Percentiles rank a stretch among this genome's conserved stretches.
Evolutionary conservation across 2,888 invertebrate species (phyloP).

Genomic region (Leptinotarsa tumamoca): DNA sequence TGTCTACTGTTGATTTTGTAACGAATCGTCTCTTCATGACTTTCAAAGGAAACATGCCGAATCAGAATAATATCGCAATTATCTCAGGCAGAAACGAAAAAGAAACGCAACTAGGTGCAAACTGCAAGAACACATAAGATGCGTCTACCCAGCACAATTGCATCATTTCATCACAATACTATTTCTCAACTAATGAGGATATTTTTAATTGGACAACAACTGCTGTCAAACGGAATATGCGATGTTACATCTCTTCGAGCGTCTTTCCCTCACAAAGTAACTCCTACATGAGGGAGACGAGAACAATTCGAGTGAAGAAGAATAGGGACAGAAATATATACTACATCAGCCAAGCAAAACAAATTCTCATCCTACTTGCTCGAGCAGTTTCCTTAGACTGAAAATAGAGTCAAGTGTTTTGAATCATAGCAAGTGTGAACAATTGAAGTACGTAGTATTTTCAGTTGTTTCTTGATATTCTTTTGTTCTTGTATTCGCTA

Average conservation of each 20-base stretch:
- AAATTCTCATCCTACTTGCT: conserved; percentile 41
- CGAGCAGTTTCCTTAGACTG: conserved; percentile 45
- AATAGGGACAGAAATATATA: conserved; percentile 12
- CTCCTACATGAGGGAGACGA: not conserved
- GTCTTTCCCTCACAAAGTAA: conserved; percentile 13
- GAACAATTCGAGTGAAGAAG: not conserved
- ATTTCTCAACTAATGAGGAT: conserved; percentile 48
- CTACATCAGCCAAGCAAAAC: conserved; percentile 39
- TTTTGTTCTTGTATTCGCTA: conserved; percentile 42
- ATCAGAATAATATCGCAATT: conserved; percentile 43
- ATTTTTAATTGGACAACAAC: conserved; percentile 52
- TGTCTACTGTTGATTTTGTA: too few relatives aligned
- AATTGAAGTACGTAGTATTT: conserved; percentile 46
- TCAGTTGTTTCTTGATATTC: conserved; percentile 44
- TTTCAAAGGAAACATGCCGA: conserved; percentile 32
- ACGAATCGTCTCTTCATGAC: too few relatives aligned
- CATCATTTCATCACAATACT: conserved; percentile 45
- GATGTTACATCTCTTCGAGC: conserved; percentile 32
- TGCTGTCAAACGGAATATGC: conserved; percentile 49
- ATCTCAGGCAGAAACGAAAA: conserved; percentile 27
- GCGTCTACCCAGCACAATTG: conserved; percentile 32
- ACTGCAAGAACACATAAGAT: conserved; percentile 27
- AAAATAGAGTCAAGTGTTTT: conserved; percentile 49
- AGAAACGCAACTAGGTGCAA: conserved; percentile 24
- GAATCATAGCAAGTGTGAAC: conserved; percentile 47